Conservation (phyloP, 2,797 vertebrate genomes). For the Pangasius sanitwongsei region DNA sequence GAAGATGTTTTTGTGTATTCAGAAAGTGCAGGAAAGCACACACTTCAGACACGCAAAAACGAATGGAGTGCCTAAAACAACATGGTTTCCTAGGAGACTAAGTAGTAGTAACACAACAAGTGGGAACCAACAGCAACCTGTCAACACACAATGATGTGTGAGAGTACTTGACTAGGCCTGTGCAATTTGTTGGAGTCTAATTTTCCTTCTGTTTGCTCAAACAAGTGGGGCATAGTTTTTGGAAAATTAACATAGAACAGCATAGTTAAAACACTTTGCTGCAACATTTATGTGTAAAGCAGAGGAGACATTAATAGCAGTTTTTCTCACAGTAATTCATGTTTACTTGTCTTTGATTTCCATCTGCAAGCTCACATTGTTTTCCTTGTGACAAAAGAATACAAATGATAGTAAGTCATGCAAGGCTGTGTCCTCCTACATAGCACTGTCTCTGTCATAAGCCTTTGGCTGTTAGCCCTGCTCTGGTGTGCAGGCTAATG, state of each 20-base stretch:
- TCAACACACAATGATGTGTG: constrained; percentile 55
- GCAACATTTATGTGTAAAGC: constrained; percentile 56
- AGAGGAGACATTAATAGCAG: constrained; percentile 52
- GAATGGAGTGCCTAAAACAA: constrained; percentile 63
- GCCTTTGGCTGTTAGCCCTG: constrained; percentile 23
- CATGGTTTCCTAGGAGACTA: constrained; percentile 52
- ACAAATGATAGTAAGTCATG: constrained; percentile 51
- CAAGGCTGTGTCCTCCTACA: constrained; percentile 36
- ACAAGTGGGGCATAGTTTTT: not conserved
- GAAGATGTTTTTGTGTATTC: constrained; percentile 29
- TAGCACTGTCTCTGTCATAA: constrained; percentile 10
- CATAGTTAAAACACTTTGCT: constrained; percentile 28
- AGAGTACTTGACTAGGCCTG: constrained; percentile 54
- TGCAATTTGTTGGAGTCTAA: constrained; percentile 56
- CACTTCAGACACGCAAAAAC: constrained; percentile 51
- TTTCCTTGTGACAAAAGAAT: constrained; percentile 52
- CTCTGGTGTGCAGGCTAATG: constrained; percentile 33
- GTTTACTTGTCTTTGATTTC: constrained; percentile 55
- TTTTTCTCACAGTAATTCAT: constrained; percentile 30
- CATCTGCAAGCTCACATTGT: constrained; percentile 43
- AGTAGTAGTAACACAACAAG: constrained; percentile 54
- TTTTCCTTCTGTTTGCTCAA: constrained; percentile 5
- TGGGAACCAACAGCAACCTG: constrained; percentile 54
- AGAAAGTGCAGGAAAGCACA: constrained; percentile 26
- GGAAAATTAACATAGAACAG: not conserved